Percentiles rank a stretch among this genome's conserved stretches.
phyloP scores from a whole-genome alignment of 2,888 invertebrate genomes.

The Luperina testacea region DNA sequence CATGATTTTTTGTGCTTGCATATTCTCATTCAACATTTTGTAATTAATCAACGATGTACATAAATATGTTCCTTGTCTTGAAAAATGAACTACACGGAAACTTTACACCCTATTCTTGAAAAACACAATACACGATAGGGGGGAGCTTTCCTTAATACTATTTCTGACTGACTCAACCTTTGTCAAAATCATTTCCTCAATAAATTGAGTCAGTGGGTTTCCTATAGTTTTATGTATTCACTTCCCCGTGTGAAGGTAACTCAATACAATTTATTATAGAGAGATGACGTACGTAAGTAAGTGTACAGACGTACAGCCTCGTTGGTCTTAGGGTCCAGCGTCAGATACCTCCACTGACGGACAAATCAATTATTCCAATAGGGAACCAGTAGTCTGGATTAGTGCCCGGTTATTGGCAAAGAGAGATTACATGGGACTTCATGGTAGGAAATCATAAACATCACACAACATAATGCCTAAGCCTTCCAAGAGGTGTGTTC shows the following conservation, averaged over 20 bases:
- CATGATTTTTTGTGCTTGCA: no score
- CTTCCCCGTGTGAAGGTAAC: background rate
- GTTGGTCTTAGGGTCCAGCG: background rate
- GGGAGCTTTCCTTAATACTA: background rate
- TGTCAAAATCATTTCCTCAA: background rate
- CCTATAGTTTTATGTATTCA: background rate
- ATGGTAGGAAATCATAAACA: background rate
- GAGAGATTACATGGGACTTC: background rate
- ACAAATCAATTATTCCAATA: background rate
- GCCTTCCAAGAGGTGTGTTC: background rate
- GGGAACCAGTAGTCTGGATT: background rate
- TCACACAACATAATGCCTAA: background rate
- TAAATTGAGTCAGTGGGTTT: conserved; percentile 25
- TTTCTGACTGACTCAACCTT: background rate
- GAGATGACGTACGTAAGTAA: no score
- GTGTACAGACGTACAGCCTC: no score
- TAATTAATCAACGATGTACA: no score
- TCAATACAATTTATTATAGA: conserved; percentile 4
- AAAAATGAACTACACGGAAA: background rate
- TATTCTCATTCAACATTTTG: background rate
- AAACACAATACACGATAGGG: background rate
- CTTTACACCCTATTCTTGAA: background rate
- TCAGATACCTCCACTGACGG: background rate
- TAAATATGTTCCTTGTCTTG: background rate
- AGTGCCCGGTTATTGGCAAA: background rate